A percentile compares a stretch with the other conserved stretches of the same genome.
Evolutionary conservation across 2,113 vertebrate genomes (phyloP).

Genomic region (Pseudois nayaur): DNA sequence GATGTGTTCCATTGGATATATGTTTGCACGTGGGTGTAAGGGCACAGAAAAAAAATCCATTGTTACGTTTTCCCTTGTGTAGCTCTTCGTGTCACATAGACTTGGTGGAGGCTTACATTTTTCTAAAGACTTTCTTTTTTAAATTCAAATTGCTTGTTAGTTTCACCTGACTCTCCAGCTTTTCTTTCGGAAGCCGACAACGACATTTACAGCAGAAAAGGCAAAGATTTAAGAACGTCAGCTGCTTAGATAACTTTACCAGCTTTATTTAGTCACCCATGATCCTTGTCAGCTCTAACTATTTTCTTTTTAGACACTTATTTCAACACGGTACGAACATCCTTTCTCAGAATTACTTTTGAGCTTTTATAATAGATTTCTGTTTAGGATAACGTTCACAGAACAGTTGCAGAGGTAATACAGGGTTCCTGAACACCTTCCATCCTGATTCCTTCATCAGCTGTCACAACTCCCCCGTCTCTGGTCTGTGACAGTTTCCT

Average conservation of each 20-base stretch:
- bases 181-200: neutral
- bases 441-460: neutral
- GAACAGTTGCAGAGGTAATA: neutral
- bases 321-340: neutral
- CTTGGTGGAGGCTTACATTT: neutral
- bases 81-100: neutral
- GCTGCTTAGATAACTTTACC: neutral
- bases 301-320: neutral
- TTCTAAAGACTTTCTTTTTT: neutral
- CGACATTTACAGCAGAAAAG: neutral
- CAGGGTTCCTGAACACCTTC: neutral
- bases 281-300: neutral
- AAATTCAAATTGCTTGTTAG: neutral
- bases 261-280: neutral
- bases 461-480: rapidly evolving
- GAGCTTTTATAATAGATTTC: neutral
- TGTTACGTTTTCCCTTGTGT: neutral
- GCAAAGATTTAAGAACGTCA: neutral
- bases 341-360: neutral
- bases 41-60: neutral
- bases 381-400: neutral
- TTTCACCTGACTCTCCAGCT: neutral
- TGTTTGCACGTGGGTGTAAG: neutral
- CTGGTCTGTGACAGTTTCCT: neutral
- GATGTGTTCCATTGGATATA: neutral